Evolutionary conservation across 1,140 invertebrate species (phyloP).

Genomic region (Radopholus similis): DNA sequence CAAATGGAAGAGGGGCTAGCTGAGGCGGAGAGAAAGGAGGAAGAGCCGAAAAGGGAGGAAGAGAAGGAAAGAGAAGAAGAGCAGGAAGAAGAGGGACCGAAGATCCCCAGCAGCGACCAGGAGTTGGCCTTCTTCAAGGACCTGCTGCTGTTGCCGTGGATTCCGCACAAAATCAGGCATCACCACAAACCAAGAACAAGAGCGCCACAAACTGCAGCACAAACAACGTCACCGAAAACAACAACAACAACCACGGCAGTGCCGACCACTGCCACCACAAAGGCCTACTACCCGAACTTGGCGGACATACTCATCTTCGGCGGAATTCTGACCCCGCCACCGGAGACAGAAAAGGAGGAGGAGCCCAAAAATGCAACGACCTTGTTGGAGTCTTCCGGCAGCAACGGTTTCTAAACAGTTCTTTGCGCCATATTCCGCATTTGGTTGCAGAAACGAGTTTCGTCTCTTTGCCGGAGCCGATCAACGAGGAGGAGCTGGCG

Average conservation of each 20-base stretch:
- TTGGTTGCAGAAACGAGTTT: neutral
- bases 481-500: constrained; percentile 17
- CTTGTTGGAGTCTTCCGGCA: neutral
- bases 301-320: neutral
- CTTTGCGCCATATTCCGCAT: no score
- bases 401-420: no score
- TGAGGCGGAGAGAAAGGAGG: neutral
- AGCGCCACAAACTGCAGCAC: neutral
- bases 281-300: neutral
- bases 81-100: neutral
- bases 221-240: neutral
- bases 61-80: neutral
- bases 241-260: neutral
- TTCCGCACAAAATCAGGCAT: constrained; percentile 2
- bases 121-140: constrained; percentile 2
- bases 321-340: neutral
- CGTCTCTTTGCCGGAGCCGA: neutral
- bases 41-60: neutral
- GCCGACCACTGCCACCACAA: neutral
- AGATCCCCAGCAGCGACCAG: neutral
- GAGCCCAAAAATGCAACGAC: neutral
- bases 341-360: neutral
- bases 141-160: constrained; percentile 6
- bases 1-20: neutral
- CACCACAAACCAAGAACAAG: constrained; percentile 4